Conservation (phyloP, 2,113 vertebrate genomes). For the Myocastor coypus region DNA sequence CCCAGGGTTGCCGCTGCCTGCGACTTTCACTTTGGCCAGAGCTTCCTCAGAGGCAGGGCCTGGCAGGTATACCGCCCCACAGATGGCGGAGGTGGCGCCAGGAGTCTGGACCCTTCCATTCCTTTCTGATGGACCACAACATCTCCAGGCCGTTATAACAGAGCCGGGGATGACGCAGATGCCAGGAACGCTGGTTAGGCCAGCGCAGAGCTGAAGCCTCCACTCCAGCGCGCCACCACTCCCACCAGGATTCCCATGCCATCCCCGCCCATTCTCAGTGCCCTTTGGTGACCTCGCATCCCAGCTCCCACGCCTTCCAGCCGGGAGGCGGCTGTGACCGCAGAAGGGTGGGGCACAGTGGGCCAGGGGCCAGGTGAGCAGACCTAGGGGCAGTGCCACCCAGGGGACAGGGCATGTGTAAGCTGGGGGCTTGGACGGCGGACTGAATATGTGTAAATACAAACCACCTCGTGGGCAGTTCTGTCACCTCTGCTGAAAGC, state of each 20-base stretch:
- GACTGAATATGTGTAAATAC: slow-evolving; percentile 85
- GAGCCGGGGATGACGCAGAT: background rate
- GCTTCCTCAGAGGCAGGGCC: background rate
- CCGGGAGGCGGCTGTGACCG: slow-evolving; percentile 69
- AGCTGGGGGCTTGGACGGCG: slow-evolving; percentile 79
- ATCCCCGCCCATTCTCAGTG: slow-evolving; percentile 83
- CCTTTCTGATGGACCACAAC: background rate
- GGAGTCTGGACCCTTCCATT: background rate
- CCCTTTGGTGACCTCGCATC: slow-evolving; percentile 84
- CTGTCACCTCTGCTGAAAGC: slow-evolving; percentile 81
- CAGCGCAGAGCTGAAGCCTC: background rate
- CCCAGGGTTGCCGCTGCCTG: background rate
- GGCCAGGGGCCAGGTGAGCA: background rate
- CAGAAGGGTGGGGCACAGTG: slow-evolving; percentile 9
- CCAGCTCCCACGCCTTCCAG: slow-evolving; percentile 69
- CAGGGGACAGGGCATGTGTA: slow-evolving; percentile 77
- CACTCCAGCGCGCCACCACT: background rate
- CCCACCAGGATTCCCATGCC: slow-evolving; percentile 70
- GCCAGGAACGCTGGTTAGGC: background rate
- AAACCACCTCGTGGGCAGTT: slow-evolving; percentile 80
- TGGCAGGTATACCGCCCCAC: background rate
- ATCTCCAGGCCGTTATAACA: background rate
- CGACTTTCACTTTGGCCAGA: background rate
- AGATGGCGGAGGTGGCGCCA: background rate
- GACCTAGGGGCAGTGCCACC: background rate